Base-by-base conservation (phyloP, 2,113 vertebrate genomes). In the Euleptes europaea region DNA sequence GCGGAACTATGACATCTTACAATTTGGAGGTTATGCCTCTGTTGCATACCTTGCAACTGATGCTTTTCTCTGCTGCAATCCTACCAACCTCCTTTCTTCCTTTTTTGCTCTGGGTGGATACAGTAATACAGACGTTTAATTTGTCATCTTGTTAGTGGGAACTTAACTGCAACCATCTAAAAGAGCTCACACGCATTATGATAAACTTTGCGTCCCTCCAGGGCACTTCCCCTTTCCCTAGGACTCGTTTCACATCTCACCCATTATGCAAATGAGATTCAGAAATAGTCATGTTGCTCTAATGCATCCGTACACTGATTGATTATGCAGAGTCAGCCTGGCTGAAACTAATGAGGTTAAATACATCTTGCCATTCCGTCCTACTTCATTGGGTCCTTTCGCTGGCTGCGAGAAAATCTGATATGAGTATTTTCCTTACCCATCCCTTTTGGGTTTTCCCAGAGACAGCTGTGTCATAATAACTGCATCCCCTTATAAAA, bases 211-310 rank as follows among this genome's bases (percentile, higher is more conserved):
- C 28, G 92, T 94, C 94, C 94, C 95, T 96, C 91, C 75, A 87
- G 95, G 95, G 90, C 4, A 11, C 91, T 94, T 94, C 88, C 91
- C 84, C 92, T n/a, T 86, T 83, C 75, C 92, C 88, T 89, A 89
- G 92, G 92, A 94, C 91, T 95, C 93, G 94, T 96, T 96, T 95
- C 95, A 93, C 94, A 95, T 96, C 94, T 93, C 92, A 96, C 96
- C 95, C 94, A 95, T 97, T 97, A 97, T 96, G 96, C 78, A 97
- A 97, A 97, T 96, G 95, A 96, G 94, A 95, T 95, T 93, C 94
- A 90, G 94, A 96, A 96, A 96, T 94, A 94, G 94, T 95, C 96
- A 93, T 93, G 90, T 94, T 94, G 93, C 94, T 89, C 92, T 95
- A 95, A 95, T 94, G 91, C 93, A 93, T 93, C 94, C 89, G 88